Percentiles rank a stretch among this genome's conserved stretches.
Conservation (phyloP, 2,888 invertebrate genomes). For the Caenorhabditis japonica region DNA sequence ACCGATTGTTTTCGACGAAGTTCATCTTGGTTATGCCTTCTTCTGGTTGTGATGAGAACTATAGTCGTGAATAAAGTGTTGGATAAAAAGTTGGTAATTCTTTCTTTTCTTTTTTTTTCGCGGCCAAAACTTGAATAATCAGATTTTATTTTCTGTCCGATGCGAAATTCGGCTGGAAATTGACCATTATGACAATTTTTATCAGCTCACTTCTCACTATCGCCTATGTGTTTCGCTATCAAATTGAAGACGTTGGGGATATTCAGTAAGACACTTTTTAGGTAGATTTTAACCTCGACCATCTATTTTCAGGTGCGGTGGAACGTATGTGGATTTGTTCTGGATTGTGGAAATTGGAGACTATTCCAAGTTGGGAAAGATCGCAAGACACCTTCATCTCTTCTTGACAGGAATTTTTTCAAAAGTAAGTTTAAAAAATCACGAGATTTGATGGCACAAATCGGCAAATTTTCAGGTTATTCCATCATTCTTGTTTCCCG, state of each 20-base stretch:
- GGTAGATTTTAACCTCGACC: too few relatives aligned
- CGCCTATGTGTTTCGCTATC: constrained; percentile 9
- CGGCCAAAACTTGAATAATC: not conserved
- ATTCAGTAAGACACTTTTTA: too few relatives aligned
- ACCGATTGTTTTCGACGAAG: constrained; percentile 8
- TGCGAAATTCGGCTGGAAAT: not conserved
- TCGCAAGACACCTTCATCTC: constrained; percentile 1
- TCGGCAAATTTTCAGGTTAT: not conserved
- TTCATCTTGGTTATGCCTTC: constrained; percentile 8
- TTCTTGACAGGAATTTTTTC: constrained; percentile 8
- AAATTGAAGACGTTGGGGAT: not conserved
- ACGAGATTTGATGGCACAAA: not conserved
- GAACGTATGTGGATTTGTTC: not conserved
- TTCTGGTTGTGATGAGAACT: constrained; percentile 2
- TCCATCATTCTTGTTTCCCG: constrained; percentile 2
- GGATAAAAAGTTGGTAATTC: not conserved
- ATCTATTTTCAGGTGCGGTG: too few relatives aligned
- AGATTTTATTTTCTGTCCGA: constrained; percentile 8
- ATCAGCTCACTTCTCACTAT: constrained; percentile 10
- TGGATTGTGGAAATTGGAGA: not conserved
- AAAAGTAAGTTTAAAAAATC: not conserved
- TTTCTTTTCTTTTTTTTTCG: too few relatives aligned
- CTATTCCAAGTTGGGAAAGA: not conserved
- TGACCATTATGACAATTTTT: not conserved
- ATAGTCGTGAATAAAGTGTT: constrained; percentile 3